phyloP scores from a whole-genome alignment of 2,113 vertebrate species.

The Bubo bubo region DNA sequence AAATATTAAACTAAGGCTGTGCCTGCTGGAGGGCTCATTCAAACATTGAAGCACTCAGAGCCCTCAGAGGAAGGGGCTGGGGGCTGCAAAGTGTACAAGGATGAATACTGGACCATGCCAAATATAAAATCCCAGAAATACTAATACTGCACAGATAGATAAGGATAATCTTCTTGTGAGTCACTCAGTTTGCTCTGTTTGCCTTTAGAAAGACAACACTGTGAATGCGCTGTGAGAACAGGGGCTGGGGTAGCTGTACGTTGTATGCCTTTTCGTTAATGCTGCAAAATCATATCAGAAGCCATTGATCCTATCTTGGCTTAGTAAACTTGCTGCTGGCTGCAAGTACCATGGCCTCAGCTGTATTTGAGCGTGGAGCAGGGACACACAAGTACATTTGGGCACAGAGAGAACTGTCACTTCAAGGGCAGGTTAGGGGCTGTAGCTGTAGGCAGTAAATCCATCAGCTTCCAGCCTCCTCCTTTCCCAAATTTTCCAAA shows the following conservation, averaged over 20 bases:
- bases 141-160: not conserved
- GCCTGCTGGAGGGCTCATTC: not conserved
- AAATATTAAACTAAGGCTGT: conserved; percentile 10
- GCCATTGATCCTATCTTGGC: not conserved
- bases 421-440: not conserved
- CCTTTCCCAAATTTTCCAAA: not conserved
- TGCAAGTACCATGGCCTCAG: not conserved
- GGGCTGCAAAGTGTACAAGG: not conserved
- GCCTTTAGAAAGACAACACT: not conserved
- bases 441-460: not conserved
- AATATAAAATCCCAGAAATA: not conserved
- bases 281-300: not conserved
- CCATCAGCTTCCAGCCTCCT: not conserved
- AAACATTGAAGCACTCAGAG: not conserved
- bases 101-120: not conserved
- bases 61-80: not conserved
- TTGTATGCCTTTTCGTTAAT: not conserved
- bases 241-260: not conserved
- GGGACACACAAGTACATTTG: not conserved
- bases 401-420: not conserved
- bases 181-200: not conserved
- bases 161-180: not conserved
- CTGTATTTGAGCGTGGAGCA: not conserved
- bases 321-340: not conserved
- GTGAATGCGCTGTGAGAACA: not conserved